phyloP scores from a whole-genome alignment of 2,113 vertebrate species.

The Calidris pygmaea region DNA sequence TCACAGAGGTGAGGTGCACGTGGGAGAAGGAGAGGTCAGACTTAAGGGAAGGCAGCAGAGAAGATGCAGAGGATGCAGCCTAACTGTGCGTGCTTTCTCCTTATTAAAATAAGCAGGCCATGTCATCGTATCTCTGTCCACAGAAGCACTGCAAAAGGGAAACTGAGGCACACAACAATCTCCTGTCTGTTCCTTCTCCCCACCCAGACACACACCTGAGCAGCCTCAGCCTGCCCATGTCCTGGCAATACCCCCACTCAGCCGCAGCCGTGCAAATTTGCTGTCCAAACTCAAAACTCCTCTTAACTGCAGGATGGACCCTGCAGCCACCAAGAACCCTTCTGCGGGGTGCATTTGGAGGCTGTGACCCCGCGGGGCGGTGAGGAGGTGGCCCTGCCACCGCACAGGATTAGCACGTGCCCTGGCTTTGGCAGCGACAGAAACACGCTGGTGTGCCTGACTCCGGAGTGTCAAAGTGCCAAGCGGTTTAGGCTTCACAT shows the following conservation, averaged over 20 bases:
- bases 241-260: not conserved
- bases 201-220: not conserved
- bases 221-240: not conserved
- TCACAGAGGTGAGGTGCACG: not conserved
- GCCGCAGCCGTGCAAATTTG: not conserved
- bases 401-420: not conserved
- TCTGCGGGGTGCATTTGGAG: not conserved
- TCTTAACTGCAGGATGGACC: not conserved
- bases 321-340: not conserved
- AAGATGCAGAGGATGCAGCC: not conserved
- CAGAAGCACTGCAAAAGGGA: not conserved
- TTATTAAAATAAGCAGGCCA: not conserved
- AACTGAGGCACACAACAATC: not conserved
- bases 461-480: conserved; percentile 29
- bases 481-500: conserved; percentile 60
- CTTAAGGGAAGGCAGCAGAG: not conserved
- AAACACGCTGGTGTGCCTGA: not conserved
- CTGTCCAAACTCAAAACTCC: not conserved
- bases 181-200: not conserved
- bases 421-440: not conserved
- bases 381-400: not conserved
- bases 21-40: not conserved
- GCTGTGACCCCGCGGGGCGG: not conserved
- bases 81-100: not conserved
- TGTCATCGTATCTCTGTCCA: not conserved